These are phyloP conservation scores for Coreoperca whiteheadi DNA, from an alignment of 2,113 vertebrate species.

Conservation along the genomic window DNA sequence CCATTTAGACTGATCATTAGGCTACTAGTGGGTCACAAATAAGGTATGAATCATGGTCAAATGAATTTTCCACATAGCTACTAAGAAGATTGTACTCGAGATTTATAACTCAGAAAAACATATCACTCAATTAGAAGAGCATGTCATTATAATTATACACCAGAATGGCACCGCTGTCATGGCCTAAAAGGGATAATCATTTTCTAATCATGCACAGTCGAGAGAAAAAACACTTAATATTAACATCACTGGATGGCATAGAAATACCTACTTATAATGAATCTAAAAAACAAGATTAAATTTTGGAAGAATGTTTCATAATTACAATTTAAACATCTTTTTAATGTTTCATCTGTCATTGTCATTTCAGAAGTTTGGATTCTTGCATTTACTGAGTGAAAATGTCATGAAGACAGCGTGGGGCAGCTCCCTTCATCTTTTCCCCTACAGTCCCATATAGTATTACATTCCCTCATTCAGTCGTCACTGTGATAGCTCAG, in stretches of 20 bases:
- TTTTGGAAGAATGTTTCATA: conserved; percentile 15
- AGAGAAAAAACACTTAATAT: conserved; percentile 18
- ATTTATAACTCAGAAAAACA: conserved; percentile 4
- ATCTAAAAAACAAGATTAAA: conserved; percentile 7
- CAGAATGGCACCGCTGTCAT: conserved; percentile 28
- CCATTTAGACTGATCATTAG: neutral
- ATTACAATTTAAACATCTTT: conserved; percentile 1
- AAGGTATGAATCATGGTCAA: neutral
- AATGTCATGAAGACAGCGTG: neutral
- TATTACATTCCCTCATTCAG: conserved; percentile 15
- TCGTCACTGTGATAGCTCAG: neutral
- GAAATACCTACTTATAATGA: neutral
- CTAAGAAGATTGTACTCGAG: neutral
- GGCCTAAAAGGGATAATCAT: conserved; percentile 38
- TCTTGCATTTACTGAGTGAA: neutral
- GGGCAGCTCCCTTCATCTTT: conserved; percentile 16
- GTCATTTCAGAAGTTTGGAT: conserved; percentile 17
- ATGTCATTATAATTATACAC: conserved; percentile 59
- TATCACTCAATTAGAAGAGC: conserved; percentile 32
- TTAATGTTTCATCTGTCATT: neutral
- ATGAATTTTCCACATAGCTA: neutral
- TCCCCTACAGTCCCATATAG: neutral
- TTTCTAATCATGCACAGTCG: conserved; percentile 46
- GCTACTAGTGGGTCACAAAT: neutral
- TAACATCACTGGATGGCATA: conserved; percentile 7